phyloP scores from a whole-genome alignment of 2,113 vertebrate genomes.

The Thalassoma bifasciatum region DNA sequence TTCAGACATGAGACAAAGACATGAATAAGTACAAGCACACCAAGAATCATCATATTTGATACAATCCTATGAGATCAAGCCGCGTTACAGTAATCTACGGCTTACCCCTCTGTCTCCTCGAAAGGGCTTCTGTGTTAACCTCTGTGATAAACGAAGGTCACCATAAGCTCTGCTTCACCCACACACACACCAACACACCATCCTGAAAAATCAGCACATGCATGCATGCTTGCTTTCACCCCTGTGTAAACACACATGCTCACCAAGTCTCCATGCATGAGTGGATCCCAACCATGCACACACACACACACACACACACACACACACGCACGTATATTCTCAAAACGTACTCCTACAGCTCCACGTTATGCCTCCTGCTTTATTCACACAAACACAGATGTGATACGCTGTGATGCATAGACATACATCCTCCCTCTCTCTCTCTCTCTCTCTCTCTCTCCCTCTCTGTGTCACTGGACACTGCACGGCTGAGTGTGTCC shows the following conservation, averaged over 20 bases:
- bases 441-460: slow-evolving; percentile 26
- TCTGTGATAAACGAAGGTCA: slow-evolving; percentile 38
- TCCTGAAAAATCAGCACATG: not conserved
- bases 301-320: slow-evolving; percentile 4
- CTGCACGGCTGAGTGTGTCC: slow-evolving; percentile 63
- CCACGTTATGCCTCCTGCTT: not conserved
- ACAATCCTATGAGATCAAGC: not conserved
- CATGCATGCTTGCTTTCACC: slow-evolving; percentile 37
- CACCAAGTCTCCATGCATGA: slow-evolving; percentile 32
- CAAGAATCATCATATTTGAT: no score
- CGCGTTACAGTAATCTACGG: not conserved
- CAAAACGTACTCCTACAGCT: not conserved
- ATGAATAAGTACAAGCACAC: no score
- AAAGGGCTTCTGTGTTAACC: slow-evolving; percentile 32
- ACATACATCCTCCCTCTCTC: slow-evolving; percentile 7
- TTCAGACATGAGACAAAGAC: no score
- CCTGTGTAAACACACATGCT: slow-evolving; percentile 43
- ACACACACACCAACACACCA: not conserved
- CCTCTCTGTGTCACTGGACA: slow-evolving; percentile 53
- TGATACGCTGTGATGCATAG: slow-evolving; percentile 27
- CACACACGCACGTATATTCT: not conserved
- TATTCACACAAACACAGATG: not conserved
- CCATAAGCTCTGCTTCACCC: slow-evolving; percentile 14
- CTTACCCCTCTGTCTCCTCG: not conserved
- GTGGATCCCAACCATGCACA: slow-evolving; percentile 3